phyloP scores from a whole-genome alignment of 2,113 vertebrate genomes.

The Dendrocopos noguchii region DNA sequence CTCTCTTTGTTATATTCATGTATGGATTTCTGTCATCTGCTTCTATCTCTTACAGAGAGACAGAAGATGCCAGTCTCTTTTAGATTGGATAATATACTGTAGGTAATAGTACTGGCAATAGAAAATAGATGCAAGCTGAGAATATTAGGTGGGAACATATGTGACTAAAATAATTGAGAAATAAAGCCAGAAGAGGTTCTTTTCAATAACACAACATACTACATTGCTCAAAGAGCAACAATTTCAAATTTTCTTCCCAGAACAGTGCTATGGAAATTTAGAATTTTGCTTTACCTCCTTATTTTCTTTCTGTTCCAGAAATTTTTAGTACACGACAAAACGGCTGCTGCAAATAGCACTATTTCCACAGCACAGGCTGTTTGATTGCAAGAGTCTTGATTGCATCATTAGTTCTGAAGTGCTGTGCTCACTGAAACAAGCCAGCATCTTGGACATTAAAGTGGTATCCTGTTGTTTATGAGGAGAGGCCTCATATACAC shows the following conservation, averaged over 20 bases:
- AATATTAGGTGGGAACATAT: constrained; percentile 74
- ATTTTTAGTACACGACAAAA: constrained; percentile 78
- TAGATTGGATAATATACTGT: constrained; percentile 70
- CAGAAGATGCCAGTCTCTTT: constrained; percentile 66
- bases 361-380: constrained; percentile 84
- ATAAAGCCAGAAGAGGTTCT: constrained; percentile 70
- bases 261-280: constrained; percentile 58
- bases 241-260: constrained; percentile 52
- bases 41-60: constrained; percentile 27
- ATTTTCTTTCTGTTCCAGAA: constrained; percentile 81
- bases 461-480: constrained; percentile 89
- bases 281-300: constrained; percentile 77
- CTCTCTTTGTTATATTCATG: constrained; percentile 63
- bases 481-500: constrained; percentile 83
- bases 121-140: constrained; percentile 75
- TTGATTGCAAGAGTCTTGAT: constrained; percentile 89
- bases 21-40: constrained; percentile 46
- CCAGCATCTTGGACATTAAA: constrained; percentile 90
- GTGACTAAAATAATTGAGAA: constrained; percentile 78
- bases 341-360: constrained; percentile 81
- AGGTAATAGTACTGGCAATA: constrained; percentile 66
- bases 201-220: constrained; percentile 43
- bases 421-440: constrained; percentile 90
- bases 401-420: constrained; percentile 92
- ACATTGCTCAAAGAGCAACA: constrained; percentile 45